Percentiles rank a stretch among this genome's conserved stretches.
These are phyloP conservation scores for Eubasilissa regina DNA, from an alignment of 1,140 invertebrate genomes.

Conservation along the genomic window DNA sequence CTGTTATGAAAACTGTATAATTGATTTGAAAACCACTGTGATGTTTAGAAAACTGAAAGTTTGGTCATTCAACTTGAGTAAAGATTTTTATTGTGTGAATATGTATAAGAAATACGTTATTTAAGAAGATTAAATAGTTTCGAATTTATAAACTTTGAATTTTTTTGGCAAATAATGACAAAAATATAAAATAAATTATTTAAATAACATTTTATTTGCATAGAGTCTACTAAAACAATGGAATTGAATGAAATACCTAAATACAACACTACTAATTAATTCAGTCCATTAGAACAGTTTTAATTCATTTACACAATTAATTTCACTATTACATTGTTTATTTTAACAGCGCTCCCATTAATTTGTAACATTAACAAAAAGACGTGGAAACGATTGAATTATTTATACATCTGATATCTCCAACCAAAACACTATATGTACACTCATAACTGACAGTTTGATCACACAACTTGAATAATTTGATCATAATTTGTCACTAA, in stretches of 20 bases:
- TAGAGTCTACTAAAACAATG: slow-evolving; percentile 31
- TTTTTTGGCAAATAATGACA: no score
- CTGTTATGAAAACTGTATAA: slow-evolving; percentile 1
- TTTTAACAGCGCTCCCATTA: slow-evolving; percentile 12
- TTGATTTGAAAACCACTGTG: background rate
- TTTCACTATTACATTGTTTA: slow-evolving; percentile 37
- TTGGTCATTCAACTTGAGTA: no score
- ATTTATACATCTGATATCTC: slow-evolving; percentile 8
- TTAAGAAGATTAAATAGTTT: no score
- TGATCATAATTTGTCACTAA: slow-evolving; percentile 35
- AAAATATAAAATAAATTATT: slow-evolving; percentile 3
- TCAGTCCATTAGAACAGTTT: slow-evolving; percentile 39
- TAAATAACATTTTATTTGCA: slow-evolving; percentile 9
- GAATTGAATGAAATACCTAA: slow-evolving; percentile 43
- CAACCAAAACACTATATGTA: slow-evolving; percentile 40
- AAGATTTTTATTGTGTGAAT: no score
- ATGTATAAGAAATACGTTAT: no score
- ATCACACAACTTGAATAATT: slow-evolving; percentile 36
- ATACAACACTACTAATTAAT: slow-evolving; percentile 41
- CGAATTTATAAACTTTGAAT: no score
- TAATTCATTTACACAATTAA: slow-evolving; percentile 41
- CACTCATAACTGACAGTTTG: slow-evolving; percentile 44
- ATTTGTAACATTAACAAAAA: slow-evolving; percentile 26
- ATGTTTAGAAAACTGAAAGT: no score
- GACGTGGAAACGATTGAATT: slow-evolving; percentile 20